Conservation (phyloP, 2,113 vertebrate genomes). For the Gallinago jamesoni region DNA sequence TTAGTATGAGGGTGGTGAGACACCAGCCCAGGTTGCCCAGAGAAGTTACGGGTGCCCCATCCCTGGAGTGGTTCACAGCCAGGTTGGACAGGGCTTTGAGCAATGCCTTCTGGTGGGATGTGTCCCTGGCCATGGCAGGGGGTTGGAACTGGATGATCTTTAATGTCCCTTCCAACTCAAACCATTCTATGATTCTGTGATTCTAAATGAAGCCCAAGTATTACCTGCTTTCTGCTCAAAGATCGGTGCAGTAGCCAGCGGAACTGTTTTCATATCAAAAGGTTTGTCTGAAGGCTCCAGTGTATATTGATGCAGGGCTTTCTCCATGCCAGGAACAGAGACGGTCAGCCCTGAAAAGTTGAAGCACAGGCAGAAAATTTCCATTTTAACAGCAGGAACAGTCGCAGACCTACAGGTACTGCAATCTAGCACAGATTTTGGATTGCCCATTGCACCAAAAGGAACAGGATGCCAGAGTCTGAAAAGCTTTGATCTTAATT, state of each 20-base stretch:
- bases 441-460: background rate
- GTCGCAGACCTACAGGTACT: too few relatives aligned
- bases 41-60: too few relatives aligned
- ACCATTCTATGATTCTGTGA: too few relatives aligned
- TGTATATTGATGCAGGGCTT: conserved; percentile 94
- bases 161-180: too few relatives aligned
- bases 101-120: too few relatives aligned
- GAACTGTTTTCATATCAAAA: conserved; percentile 93
- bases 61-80: too few relatives aligned
- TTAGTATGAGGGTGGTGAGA: too few relatives aligned
- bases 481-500: background rate
- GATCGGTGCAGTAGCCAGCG: conserved; percentile 85
- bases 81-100: too few relatives aligned
- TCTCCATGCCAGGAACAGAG: conserved; percentile 94
- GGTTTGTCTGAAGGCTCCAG: conserved; percentile 93
- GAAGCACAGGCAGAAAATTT: background rate
- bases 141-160: too few relatives aligned
- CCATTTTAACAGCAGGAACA: background rate
- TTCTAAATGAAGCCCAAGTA: fast-evolving
- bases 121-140: too few relatives aligned
- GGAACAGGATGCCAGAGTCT: background rate
- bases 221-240: conserved; percentile 93
- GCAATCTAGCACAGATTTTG: fast-evolving
- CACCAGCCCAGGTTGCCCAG: too few relatives aligned
- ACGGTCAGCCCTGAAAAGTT: conserved; percentile 84